phyloP scores from a whole-genome alignment of 64 coral and sea anemone species.

The Montipora cactus region DNA sequence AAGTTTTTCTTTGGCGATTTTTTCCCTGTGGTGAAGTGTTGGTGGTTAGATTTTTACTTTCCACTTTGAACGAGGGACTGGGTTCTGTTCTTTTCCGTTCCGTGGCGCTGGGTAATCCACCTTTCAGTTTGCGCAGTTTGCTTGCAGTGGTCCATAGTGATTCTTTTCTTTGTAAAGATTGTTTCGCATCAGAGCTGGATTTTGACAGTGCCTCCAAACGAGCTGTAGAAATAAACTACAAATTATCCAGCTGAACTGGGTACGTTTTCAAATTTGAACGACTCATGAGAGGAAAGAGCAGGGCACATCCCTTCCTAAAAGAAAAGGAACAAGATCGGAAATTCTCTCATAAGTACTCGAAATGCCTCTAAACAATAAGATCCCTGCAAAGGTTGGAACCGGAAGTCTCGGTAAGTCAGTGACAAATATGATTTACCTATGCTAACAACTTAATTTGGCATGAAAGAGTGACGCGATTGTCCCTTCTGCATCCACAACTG shows the following conservation, averaged over 20 bases:
- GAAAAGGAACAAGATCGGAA: no score
- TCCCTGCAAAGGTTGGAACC: no score
- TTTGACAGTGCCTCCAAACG: conserved; percentile 62
- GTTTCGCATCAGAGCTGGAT: conserved; percentile 41
- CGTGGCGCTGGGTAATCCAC: conserved; percentile 22
- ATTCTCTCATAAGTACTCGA: no score
- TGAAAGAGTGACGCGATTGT: no score
- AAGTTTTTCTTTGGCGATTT: conserved; percentile 6
- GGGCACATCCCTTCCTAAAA: no score
- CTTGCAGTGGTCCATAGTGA: conserved; percentile 50
- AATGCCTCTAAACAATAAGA: no score
- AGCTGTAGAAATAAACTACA: conserved; percentile 15
- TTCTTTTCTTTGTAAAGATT: conserved; percentile 49
- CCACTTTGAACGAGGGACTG: not conserved
- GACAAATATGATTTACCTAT: no score
- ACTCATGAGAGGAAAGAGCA: no score
- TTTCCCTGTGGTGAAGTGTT: conserved; percentile 25
- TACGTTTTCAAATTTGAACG: no score
- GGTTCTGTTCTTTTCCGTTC: conserved; percentile 42
- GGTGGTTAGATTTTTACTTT: conserved; percentile 1
- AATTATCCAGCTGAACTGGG: not conserved
- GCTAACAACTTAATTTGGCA: no score
- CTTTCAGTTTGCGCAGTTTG: conserved; percentile 25
- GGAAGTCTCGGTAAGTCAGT: no score
- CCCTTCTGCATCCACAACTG: no score